These are phyloP conservation scores for Phalacrocorax aristotelis DNA, from an alignment of 2,113 vertebrate genomes.

Conservation along the genomic window DNA sequence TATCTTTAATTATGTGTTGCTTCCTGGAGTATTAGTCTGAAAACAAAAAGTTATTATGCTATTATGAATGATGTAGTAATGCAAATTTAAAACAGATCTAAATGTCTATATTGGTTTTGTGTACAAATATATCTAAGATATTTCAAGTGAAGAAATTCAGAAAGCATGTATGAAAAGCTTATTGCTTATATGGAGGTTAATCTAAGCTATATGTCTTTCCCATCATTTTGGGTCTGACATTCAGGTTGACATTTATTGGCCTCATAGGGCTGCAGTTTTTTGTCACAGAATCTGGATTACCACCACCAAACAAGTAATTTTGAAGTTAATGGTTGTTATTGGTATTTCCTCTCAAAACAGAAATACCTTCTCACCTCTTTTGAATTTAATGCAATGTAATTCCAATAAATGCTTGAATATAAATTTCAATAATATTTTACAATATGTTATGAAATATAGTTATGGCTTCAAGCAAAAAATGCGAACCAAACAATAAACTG, in stretches of 20 bases:
- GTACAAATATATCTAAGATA: background rate
- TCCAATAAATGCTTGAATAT: background rate
- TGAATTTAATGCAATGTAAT: background rate
- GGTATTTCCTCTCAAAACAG: background rate
- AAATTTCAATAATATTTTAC: background rate
- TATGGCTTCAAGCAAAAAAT: background rate
- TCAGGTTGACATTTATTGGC: background rate
- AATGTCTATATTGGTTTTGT: background rate
- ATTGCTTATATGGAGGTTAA: background rate
- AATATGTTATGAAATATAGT: background rate
- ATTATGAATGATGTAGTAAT: background rate
- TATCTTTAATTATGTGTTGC: background rate
- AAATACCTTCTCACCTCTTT: background rate
- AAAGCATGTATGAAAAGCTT: background rate
- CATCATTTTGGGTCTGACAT: background rate
- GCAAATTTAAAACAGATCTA: background rate
- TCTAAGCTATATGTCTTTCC: background rate
- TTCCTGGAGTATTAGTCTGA: background rate
- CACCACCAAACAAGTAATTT: background rate
- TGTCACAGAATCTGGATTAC: background rate
- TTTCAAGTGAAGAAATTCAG: background rate
- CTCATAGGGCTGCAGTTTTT: background rate
- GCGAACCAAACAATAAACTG: background rate
- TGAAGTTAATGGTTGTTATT: background rate
- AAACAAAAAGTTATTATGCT: background rate